These are phyloP conservation scores for Thalassoma bifasciatum DNA, from an alignment of 2,113 vertebrate genomes.

Conservation along the genomic window DNA sequence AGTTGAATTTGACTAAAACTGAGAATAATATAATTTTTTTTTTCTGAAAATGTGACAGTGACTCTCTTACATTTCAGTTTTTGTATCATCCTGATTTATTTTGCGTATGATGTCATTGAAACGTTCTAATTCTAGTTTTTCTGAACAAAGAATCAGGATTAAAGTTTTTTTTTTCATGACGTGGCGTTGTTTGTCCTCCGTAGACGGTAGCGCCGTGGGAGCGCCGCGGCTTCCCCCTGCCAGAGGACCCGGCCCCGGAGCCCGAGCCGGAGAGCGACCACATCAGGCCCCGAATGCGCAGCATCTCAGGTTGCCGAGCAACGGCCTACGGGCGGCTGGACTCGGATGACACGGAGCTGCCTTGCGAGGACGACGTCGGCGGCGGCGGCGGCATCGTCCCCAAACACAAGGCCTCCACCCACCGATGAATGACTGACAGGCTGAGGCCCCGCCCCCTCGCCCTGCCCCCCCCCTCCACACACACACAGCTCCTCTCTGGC, in stretches of 20 bases:
- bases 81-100: no score
- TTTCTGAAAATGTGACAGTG: no score
- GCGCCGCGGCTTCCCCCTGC: slow-evolving; percentile 89
- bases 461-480: no score
- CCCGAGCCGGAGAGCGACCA: slow-evolving; percentile 84
- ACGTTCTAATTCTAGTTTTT: no score
- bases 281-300: slow-evolving; percentile 79
- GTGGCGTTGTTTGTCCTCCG: background rate
- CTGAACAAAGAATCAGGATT: no score
- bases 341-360: slow-evolving; percentile 80
- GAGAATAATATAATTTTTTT: no score
- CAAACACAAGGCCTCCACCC: slow-evolving; percentile 82
- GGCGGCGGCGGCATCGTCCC: slow-evolving; percentile 51
- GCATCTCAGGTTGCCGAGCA: slow-evolving; percentile 86
- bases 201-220: slow-evolving; percentile 96
- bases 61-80: no score
- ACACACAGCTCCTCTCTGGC: slow-evolving; percentile 79
- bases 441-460: slow-evolving; percentile 4
- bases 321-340: slow-evolving; percentile 83
- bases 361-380: slow-evolving; percentile 68
- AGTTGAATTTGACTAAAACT: no score
- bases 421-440: slow-evolving; percentile 87
- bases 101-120: no score
- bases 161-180: no score
- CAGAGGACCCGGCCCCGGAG: slow-evolving; percentile 88